Conservation (phyloP, 2,113 vertebrate genomes). For the Podocnemis expansa region DNA sequence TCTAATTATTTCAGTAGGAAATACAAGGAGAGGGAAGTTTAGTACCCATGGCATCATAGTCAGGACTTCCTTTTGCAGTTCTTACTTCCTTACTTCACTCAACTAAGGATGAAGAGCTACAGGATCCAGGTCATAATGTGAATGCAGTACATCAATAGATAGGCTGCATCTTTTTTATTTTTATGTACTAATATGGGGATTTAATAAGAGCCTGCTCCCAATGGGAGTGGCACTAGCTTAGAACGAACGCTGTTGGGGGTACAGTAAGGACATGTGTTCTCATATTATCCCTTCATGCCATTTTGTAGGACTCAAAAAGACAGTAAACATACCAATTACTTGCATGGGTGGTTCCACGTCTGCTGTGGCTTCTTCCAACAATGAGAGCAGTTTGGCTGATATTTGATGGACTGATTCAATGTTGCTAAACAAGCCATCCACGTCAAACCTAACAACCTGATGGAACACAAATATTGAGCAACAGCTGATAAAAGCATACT, state of each 20-base stretch:
- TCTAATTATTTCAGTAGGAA: neutral
- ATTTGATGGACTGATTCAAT: constrained; percentile 91
- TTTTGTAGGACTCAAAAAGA: constrained; percentile 60
- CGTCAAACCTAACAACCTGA: constrained; percentile 86
- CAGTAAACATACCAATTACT: constrained; percentile 87
- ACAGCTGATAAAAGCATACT: constrained; percentile 22
- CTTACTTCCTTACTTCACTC: neutral
- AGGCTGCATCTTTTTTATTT: constrained; percentile 15
- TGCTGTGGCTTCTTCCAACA: constrained; percentile 85
- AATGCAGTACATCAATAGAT: neutral
- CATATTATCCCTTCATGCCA: constrained; percentile 54
- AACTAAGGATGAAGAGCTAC: neutral
- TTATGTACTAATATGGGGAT: constrained; percentile 28
- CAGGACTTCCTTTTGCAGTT: neutral
- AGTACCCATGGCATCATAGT: neutral
- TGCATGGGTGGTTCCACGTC: constrained; percentile 88
- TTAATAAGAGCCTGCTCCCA: neutral
- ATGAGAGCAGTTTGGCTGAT: constrained; percentile 87
- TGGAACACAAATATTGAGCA: constrained; percentile 66
- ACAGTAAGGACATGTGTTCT: constrained; percentile 15
- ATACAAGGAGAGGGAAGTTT: neutral
- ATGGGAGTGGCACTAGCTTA: neutral
- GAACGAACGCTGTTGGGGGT: neutral
- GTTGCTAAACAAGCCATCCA: constrained; percentile 94
- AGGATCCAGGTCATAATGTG: neutral